These are phyloP conservation scores for Prenolepis imparis DNA, from an alignment of 2,888 invertebrate species.

Conservation along the genomic window DNA sequence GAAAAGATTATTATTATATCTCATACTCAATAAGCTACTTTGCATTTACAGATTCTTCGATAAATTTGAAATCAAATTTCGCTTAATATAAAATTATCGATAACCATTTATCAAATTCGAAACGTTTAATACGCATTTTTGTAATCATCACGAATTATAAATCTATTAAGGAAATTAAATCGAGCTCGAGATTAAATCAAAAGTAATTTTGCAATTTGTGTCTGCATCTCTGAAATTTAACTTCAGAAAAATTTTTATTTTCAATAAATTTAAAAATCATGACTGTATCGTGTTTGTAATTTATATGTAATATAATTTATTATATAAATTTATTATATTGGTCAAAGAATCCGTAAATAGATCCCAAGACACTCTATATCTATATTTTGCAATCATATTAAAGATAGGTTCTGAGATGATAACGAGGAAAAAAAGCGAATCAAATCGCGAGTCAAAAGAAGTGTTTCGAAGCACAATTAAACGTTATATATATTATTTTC, in stretches of 20 bases:
- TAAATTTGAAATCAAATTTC: background rate
- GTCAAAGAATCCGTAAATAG: background rate
- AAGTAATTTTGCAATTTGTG: background rate
- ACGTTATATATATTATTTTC: background rate
- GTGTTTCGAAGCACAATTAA: slow-evolving; percentile 12
- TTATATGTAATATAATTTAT: too few relatives aligned
- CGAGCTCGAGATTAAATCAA: background rate
- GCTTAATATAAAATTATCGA: background rate
- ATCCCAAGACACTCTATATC: background rate
- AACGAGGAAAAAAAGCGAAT: background rate
- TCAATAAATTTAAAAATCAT: background rate
- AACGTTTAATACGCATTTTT: background rate
- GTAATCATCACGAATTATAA: background rate
- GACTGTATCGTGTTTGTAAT: background rate
- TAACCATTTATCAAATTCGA: background rate
- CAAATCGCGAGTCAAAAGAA: slow-evolving; percentile 21
- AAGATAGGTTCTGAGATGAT: background rate
- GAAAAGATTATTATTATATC: background rate
- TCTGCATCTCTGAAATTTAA: background rate
- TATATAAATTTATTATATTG: background rate
- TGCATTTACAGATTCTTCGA: background rate
- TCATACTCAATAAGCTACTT: background rate
- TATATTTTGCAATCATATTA: slow-evolving; percentile 16
- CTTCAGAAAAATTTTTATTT: background rate
- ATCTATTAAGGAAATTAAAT: background rate